Conservation (phyloP, 2,888 invertebrate genomes). For the Ernsta delagoae region DNA sequence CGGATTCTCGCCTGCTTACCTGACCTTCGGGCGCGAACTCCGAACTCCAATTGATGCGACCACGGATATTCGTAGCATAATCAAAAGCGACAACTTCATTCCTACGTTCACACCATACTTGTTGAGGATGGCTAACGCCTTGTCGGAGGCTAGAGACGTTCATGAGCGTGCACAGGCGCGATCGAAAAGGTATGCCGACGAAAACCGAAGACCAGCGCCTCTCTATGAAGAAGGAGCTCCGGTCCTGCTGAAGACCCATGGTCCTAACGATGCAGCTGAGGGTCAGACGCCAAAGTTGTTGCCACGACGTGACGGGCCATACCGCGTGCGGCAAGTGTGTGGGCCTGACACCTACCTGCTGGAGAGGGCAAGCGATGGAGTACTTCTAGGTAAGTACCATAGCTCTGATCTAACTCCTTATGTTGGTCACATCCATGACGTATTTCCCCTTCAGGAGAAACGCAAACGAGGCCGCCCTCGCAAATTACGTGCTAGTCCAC, state of each 20-base stretch:
- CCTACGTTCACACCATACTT: neutral
- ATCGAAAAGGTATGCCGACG: slow-evolving; percentile 1
- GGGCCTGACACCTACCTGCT: slow-evolving; percentile 5
- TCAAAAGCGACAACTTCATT: neutral
- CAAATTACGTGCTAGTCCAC: neutral
- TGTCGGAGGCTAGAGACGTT: neutral
- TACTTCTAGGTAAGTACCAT: slow-evolving; percentile 1
- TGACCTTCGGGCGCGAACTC: slow-evolving; percentile 40
- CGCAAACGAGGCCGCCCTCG: slow-evolving; percentile 4
- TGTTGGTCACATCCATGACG: slow-evolving; percentile 3
- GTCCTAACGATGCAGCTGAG: neutral
- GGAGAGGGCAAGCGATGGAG: slow-evolving; percentile 4
- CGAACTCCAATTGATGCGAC: slow-evolving; percentile 1
- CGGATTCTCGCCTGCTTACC: slow-evolving; percentile 33
- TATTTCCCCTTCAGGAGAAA: neutral
- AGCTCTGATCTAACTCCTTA: slow-evolving; percentile 5
- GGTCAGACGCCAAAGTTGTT: slow-evolving; percentile 6
- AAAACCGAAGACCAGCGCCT: slow-evolving; percentile 1
- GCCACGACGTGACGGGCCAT: neutral
- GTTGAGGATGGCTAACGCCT: neutral
- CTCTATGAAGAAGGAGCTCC: slow-evolving; percentile 6
- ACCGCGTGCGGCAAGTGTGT: neutral
- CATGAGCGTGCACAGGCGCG: neutral
- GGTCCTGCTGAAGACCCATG: neutral
- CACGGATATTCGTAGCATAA: neutral